Evolutionary conservation across 2,888 invertebrate genomes (phyloP).

Genomic region (Chaetogeoica ovagalla): DNA sequence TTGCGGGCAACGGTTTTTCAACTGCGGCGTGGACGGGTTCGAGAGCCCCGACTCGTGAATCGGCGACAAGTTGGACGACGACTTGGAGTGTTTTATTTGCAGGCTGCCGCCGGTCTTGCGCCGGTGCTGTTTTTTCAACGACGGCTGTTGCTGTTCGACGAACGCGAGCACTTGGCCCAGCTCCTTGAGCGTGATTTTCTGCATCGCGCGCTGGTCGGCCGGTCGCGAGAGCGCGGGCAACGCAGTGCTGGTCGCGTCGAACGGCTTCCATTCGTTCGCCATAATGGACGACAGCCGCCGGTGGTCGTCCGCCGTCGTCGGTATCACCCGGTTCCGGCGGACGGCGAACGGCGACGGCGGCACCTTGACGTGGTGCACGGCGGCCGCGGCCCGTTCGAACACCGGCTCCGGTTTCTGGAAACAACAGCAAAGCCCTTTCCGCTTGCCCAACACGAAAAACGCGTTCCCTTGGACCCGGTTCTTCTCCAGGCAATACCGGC

Average conservation of each 20-base stretch:
- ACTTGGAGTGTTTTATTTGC: conserved; percentile 59
- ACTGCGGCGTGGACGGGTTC: conserved; percentile 62
- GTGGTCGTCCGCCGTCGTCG: conserved; percentile 40
- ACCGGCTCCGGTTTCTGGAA: conserved; percentile 42
- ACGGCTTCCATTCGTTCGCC: conserved; percentile 54
- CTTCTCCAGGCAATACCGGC: conserved; percentile 54
- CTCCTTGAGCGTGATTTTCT: conserved; percentile 63
- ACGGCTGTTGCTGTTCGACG: conserved; percentile 39
- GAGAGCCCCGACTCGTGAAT: conserved; percentile 73
- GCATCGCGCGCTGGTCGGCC: conserved; percentile 61
- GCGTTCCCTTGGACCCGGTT: conserved; percentile 42
- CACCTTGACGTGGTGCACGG: conserved; percentile 53
- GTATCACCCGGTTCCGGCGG: conserved; percentile 53
- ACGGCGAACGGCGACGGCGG: conserved; percentile 55
- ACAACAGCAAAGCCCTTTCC: conserved; percentile 50
- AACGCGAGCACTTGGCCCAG: conserved; percentile 64
- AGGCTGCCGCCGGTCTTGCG: conserved; percentile 56
- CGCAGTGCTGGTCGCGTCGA: conserved; percentile 42
- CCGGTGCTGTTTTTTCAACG: conserved; percentile 4
- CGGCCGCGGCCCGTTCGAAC: conserved; percentile 46
- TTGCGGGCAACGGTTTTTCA: conserved; percentile 54
- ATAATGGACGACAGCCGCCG: conserved; percentile 3
- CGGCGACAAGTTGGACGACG: conserved; percentile 66
- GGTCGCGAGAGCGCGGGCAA: conserved; percentile 60
- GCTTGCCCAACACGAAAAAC: conserved; percentile 51